Evolutionary conservation across 2,113 vertebrate genomes (phyloP), one percentile per base, ranked within the genome.

Genomic region (Siniperca chuatsi): DNA sequence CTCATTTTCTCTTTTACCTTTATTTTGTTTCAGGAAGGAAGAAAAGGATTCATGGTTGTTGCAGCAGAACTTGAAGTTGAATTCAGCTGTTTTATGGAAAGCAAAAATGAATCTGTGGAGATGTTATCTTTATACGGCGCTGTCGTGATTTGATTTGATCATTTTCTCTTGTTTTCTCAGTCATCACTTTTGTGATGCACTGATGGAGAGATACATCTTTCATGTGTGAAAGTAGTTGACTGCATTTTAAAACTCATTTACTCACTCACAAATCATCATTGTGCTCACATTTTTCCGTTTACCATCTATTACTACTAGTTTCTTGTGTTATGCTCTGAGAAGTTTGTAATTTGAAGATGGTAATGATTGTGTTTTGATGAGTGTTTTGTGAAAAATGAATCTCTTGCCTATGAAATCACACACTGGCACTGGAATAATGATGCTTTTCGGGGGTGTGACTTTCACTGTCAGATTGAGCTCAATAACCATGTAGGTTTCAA

Each of bases 1-100:
- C 82, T 90, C 57, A 4, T 82, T 83, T 84, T 78, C 55, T 80
- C 50, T 67, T 62, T 57, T 65, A 71, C 78, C 76, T 82, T 82
- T 73, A 71, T 66, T 65, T 64, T 81, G 71, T 90, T 69, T 78
- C 68, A 16, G 48, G 75, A 54, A 79, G 73, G 57, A 65, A 74
- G 67, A 78, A 68, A 60, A 79, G 37, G 76, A 84, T 79, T 92
- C 61, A 18, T 3, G 64, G 73, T 82, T 78, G 79, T 86, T 89
- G 78, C 74, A 52, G 79, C 42, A 50, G 25, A 83, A 83, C 58
- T 82, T 89, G 16, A 69, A 78, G 81, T 84, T 74, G 54, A 50
- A 79, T 82, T 82, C 69, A 68, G 50, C 54, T 67, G 68, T 81
- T 86, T 75, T 60, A 64, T 54, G 35, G 21, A 55, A 78, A 85